phyloP scores from a whole-genome alignment of 2,888 invertebrate genomes.

The Dorcus parallelipipedus region DNA sequence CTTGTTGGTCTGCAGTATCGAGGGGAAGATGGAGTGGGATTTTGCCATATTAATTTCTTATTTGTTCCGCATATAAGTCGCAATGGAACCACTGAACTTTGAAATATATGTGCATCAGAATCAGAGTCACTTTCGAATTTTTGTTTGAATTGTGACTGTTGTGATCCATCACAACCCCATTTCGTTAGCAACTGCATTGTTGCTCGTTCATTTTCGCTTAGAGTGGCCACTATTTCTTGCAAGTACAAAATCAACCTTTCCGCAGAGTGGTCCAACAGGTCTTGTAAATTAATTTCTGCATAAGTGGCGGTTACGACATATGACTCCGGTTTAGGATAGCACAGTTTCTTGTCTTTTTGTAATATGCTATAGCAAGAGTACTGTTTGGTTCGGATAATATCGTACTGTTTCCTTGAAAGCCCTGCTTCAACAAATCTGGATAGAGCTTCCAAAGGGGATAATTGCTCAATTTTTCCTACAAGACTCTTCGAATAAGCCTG shows the following conservation, averaged over 20 bases:
- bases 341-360: slow-evolving; percentile 21
- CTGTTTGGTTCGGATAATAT: no score
- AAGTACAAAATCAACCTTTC: neutral
- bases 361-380: slow-evolving; percentile 21
- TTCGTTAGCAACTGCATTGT: slow-evolving; percentile 7
- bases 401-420: neutral
- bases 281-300: slow-evolving; percentile 3
- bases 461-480: no score
- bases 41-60: slow-evolving; percentile 1
- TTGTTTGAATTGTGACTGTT: slow-evolving; percentile 11
- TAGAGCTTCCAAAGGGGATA: neutral
- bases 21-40: neutral
- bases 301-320: slow-evolving; percentile 20
- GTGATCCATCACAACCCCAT: slow-evolving; percentile 23
- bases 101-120: slow-evolving; percentile 7
- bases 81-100: slow-evolving; percentile 6
- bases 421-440: slow-evolving; percentile 11
- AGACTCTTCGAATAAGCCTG: no score
- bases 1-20: neutral
- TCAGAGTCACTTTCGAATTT: slow-evolving; percentile 5
- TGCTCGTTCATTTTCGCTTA: slow-evolving; percentile 8
- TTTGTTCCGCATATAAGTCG: neutral
- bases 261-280: slow-evolving; percentile 11
- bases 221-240: no score
- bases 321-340: slow-evolving; percentile 19